Evolutionary conservation across 2,113 vertebrate genomes (phyloP).

Genomic region (Fregata magnificens): DNA sequence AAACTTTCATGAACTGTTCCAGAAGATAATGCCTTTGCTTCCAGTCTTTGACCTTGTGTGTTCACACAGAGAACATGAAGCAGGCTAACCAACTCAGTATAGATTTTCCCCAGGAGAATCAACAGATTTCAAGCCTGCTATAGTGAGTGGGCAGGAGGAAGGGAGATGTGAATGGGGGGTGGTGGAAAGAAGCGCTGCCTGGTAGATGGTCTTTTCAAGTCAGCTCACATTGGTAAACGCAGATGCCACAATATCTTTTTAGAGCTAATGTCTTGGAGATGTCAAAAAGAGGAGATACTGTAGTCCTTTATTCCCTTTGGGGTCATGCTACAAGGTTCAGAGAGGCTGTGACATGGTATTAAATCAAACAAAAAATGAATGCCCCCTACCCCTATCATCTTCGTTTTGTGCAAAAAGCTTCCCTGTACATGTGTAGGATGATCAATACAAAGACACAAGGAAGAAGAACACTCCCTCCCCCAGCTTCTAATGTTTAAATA

Average conservation of each 20-base stretch:
- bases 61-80: neutral
- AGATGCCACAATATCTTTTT: neutral
- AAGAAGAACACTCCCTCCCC: neutral
- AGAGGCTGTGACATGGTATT: neutral
- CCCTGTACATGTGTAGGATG: neutral
- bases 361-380: neutral
- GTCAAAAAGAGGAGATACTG: neutral
- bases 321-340: neutral
- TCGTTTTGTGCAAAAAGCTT: neutral
- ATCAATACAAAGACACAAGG: neutral
- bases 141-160: neutral
- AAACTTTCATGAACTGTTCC: neutral
- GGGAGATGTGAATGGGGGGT: neutral
- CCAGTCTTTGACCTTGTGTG: neutral
- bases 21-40: neutral
- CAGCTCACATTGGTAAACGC: neutral
- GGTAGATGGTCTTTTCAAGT: neutral
- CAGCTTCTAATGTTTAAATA: neutral
- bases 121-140: neutral
- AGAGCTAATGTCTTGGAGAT: neutral
- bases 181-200: neutral
- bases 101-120: neutral
- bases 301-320: neutral
- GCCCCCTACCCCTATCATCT: accelerated
- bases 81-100: neutral